phyloP scores from a whole-genome alignment of 1,140 invertebrate species.

The Agraylea sexmaculata region DNA sequence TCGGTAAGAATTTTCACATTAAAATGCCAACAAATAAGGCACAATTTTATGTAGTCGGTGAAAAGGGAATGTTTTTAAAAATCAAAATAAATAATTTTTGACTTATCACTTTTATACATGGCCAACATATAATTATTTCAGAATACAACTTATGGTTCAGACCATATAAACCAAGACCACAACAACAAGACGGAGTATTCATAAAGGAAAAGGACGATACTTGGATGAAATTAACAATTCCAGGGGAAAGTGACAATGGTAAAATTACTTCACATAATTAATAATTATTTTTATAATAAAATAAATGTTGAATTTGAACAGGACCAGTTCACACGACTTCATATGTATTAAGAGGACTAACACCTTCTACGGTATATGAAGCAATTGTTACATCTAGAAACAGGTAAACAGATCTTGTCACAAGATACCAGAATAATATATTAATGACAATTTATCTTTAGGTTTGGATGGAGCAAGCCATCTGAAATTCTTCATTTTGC shows the following conservation, averaged over 20 bases:
- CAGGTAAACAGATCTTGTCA: slow-evolving; percentile 26
- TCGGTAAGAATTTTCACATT: slow-evolving; percentile 28
- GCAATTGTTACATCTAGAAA: slow-evolving; percentile 57
- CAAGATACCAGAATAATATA: background rate
- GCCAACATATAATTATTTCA: slow-evolving; percentile 19
- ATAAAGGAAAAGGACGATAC: slow-evolving; percentile 32
- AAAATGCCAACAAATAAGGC: background rate
- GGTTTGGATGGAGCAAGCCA: slow-evolving; percentile 21
- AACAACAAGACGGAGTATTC: slow-evolving; percentile 27
- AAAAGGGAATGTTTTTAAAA: background rate
- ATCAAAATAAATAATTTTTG: background rate
- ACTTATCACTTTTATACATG: background rate
- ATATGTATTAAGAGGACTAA: slow-evolving; percentile 53
- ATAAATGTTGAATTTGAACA: slow-evolving; percentile 11
- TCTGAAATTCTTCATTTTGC: slow-evolving; percentile 17
- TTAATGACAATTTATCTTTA: slow-evolving; percentile 7
- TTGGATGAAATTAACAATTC: slow-evolving; percentile 59
- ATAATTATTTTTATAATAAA: background rate
- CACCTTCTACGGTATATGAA: slow-evolving; percentile 55
- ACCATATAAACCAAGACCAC: slow-evolving; percentile 31
- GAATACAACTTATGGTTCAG: slow-evolving; percentile 59
- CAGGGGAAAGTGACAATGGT: slow-evolving; percentile 46
- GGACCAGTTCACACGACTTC: slow-evolving; percentile 54
- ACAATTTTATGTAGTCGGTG: background rate
- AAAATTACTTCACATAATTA: slow-evolving; percentile 3